These are phyloP conservation scores for Apocheima hispidaria DNA, from an alignment of 2,888 invertebrate genomes.

Conservation along the genomic window DNA sequence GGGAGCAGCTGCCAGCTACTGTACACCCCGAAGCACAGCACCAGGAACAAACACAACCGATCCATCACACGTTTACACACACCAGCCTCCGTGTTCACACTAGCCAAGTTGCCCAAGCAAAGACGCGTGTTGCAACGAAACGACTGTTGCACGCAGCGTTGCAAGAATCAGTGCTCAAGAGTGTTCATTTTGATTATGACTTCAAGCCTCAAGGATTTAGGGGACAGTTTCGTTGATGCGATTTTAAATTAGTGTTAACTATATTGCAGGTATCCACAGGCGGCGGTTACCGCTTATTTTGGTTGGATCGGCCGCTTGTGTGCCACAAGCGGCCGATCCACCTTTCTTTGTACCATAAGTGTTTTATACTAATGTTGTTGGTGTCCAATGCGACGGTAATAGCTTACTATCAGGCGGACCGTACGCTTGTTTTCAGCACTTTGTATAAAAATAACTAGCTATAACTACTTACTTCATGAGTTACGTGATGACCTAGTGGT, in stretches of 20 bases:
- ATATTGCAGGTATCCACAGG: too few relatives aligned
- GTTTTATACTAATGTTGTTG: too few relatives aligned
- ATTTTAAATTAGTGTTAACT: slow-evolving; percentile 19
- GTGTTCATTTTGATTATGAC: slow-evolving; percentile 65
- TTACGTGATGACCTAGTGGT: too few relatives aligned
- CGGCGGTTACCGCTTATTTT: too few relatives aligned
- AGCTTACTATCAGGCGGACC: too few relatives aligned
- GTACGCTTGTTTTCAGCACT: too few relatives aligned
- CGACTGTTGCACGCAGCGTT: slow-evolving; percentile 28
- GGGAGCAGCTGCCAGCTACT: slow-evolving; percentile 71
- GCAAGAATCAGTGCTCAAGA: slow-evolving; percentile 45
- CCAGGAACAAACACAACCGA: slow-evolving; percentile 51
- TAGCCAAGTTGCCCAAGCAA: slow-evolving; percentile 33
- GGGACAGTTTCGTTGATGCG: slow-evolving; percentile 51
- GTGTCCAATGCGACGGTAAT: too few relatives aligned
- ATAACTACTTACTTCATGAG: too few relatives aligned
- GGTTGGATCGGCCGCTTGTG: too few relatives aligned
- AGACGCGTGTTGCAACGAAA: slow-evolving; percentile 24
- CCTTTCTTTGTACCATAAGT: too few relatives aligned
- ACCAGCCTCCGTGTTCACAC: slow-evolving; percentile 11
- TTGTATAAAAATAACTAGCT: too few relatives aligned
- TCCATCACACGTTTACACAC: slow-evolving; percentile 45
- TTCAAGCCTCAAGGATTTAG: slow-evolving; percentile 79
- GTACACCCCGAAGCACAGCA: slow-evolving; percentile 66
- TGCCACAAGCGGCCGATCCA: too few relatives aligned